Evolutionary conservation across 2,113 vertebrate genomes (phyloP).

Genomic region (Phyllopteryx taeniolatus): DNA sequence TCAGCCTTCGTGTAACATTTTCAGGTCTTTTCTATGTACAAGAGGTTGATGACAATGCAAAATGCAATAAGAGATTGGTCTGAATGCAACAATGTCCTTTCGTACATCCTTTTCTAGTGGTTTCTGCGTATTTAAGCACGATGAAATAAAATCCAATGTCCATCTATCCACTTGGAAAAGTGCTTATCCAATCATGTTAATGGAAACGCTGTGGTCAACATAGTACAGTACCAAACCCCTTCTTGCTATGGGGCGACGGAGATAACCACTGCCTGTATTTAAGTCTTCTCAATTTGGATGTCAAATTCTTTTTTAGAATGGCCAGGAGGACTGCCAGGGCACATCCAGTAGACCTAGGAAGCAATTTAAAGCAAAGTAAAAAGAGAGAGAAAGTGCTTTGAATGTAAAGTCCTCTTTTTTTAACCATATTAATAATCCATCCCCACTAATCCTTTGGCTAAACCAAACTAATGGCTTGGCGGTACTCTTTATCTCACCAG

Average conservation of each 20-base stretch:
- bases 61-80: background rate
- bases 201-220: no score
- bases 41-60: background rate
- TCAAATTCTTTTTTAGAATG: constrained; percentile 15
- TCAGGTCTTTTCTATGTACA: no score
- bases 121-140: background rate
- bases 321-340: constrained; percentile 19
- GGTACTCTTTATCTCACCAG: constrained; percentile 56
- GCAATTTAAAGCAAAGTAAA: constrained; percentile 31
- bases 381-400: constrained; percentile 17
- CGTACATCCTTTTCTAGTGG: background rate
- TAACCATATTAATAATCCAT: constrained; percentile 65
- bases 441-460: constrained; percentile 59
- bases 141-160: background rate
- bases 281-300: constrained; percentile 18
- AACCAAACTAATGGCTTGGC: constrained; percentile 62
- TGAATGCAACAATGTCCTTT: background rate
- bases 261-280: background rate
- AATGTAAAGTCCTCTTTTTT: constrained; percentile 55
- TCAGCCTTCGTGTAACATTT: no score
- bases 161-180: background rate
- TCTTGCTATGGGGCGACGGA: background rate
- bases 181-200: background rate
- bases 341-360: constrained; percentile 33
- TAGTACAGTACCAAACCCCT: background rate